Conservation (phyloP, 2,888 invertebrate species). For the Tetragonula carbonaria region DNA sequence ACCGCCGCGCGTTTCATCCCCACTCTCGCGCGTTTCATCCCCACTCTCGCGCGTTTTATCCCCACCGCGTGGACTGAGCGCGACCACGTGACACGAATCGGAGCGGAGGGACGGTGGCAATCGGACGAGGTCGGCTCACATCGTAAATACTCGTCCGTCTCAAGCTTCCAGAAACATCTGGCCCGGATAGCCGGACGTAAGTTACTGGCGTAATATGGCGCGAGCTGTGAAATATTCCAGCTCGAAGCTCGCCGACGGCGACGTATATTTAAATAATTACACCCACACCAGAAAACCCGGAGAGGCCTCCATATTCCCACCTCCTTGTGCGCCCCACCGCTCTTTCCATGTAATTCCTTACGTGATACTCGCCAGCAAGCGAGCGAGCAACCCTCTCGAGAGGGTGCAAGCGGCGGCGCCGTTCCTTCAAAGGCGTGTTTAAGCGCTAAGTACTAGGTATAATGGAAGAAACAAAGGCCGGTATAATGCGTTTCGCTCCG, state of each 20-base stretch:
- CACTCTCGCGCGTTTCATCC: neutral
- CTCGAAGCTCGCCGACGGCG: slow-evolving; percentile 65
- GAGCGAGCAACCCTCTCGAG: slow-evolving; percentile 26
- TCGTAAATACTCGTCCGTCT: slow-evolving; percentile 65
- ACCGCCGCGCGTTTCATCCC: slow-evolving; percentile 45
- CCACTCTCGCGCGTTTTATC: neutral
- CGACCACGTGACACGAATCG: slow-evolving; percentile 59
- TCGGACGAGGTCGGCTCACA: slow-evolving; percentile 53
- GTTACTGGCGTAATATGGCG: slow-evolving; percentile 76
- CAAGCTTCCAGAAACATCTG: slow-evolving; percentile 72
- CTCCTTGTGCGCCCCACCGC: slow-evolving; percentile 21
- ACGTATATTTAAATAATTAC: slow-evolving; percentile 76
- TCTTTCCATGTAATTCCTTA: slow-evolving; percentile 55
- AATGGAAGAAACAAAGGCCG: slow-evolving; percentile 9
- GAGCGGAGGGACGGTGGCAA: slow-evolving; percentile 44
- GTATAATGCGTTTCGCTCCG: slow-evolving; percentile 6
- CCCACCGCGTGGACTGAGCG: neutral
- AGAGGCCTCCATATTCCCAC: slow-evolving; percentile 25
- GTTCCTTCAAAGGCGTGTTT: slow-evolving; percentile 51
- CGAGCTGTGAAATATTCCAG: slow-evolving; percentile 73
- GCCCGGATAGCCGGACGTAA: slow-evolving; percentile 71
- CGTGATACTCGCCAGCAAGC: slow-evolving; percentile 47
- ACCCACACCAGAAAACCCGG: slow-evolving; percentile 10
- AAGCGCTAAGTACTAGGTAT: slow-evolving; percentile 47
- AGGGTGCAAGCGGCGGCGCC: slow-evolving; percentile 17